Evolutionary conservation across 2,888 invertebrate species (phyloP), one percentile per base, ranked within the genome.

Genomic region (Drosophila koepferae): DNA sequence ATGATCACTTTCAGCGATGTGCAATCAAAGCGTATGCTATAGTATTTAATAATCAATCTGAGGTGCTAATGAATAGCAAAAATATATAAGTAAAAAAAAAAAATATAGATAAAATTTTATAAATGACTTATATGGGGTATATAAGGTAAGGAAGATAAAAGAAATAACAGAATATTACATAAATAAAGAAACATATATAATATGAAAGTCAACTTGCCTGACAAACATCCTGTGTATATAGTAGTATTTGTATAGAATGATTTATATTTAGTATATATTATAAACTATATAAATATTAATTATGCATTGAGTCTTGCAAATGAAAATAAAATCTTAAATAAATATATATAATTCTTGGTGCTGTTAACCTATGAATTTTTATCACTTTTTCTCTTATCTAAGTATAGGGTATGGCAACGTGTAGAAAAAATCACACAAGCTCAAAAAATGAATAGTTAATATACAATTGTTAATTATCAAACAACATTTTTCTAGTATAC

Each of bases 381-480:
- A 14, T 40, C 2, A 14, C 2, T 31, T 6, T 20, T 7, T 40
- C 14, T 40, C 16, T n/a, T 12, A 12, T 18, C 7, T 28, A 28
- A 28, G 9, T 61, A 41, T 2, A 46, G 65, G 44, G 64, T 64
- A 40, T 46, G n/a, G 7, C 14, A 18, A 41, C 20, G 31, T 28
- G 28, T 12, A 31, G 9, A 28, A 6, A 23, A 5, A 48, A 56
- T 56, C 46, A 14, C 38, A 14, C 5, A 59, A 46, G 34, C 48
- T 51, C 53, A 23, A 58, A 46, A 18, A 55, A 31, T 41, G 54
- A 65, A 55, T 68, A 43, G 43, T 64, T 64, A 66, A 64, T 64
- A 67, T 55, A 48, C 63, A 63, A 79, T 70, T 77, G 68, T 63
- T 77, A 83, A 77, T 77, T 70, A 63, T 23, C 55, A 66, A 64